Base-by-base conservation (phyloP, 2,888 invertebrate genomes). In the Drosophila dives region DNA sequence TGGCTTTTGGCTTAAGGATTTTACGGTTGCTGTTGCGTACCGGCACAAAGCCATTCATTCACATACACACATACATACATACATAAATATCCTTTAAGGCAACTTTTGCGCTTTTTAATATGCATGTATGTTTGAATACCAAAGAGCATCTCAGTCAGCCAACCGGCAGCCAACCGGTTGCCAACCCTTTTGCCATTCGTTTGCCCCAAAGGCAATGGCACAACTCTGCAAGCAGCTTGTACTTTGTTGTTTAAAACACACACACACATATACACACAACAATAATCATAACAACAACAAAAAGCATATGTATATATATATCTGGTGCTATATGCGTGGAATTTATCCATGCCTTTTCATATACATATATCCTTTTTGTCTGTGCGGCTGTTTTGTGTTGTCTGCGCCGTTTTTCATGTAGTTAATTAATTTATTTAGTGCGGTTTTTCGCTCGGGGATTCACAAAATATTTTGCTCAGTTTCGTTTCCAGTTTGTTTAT, bases 351-450 rank as follows among this genome's bases (percentile, higher is more conserved):
- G 54, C 58, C 54, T n/a, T 56, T 74, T 74, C 71, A 80, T 77
- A 79, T 74, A 42, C 71, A 64, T 69, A 67, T 77, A 60, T 55
- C 26, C 55, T n/a, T 55, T 70, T 74, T 79, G 76, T 61, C 38
- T 53, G 64, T 72, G 54, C 42, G 72, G 45, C 59, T 68, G 72
- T 67, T 75, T 72, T 66, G 38, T 63, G 42, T 62, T 68, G 78
- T 75, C 73, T 76, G 75, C 64, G 61, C 72, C 72, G 74, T 80
- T 81, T 84, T 83, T 82, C 86, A 80, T 89, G 90, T 86, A 89
- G 89, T 90, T 90, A 90, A 90, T 90, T 90, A 89, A 90, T 90
- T 90, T 90, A 90, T 90, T 90, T 89, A 88, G 82, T 90, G 88
- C 77, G 88, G 87, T 86, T 89, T 84, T 89, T 78, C 84, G 81